Percentiles rank a stretch among this genome's conserved stretches.
phyloP scores from a whole-genome alignment of 1,140 invertebrate genomes.

The Grapholita molesta region DNA sequence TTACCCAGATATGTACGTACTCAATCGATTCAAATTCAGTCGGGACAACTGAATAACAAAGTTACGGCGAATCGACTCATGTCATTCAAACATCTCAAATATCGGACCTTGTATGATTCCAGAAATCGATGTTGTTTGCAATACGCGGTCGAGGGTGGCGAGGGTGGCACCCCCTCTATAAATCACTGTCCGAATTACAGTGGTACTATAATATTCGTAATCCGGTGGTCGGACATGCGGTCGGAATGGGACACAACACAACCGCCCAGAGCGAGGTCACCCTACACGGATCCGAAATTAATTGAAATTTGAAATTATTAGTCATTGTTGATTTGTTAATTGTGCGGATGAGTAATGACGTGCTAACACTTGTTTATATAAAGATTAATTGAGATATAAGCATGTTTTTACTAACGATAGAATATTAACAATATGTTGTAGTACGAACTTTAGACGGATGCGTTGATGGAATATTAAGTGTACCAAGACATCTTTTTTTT shows the following conservation, averaged over 20 bases:
- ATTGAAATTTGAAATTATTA: constrained; percentile 39
- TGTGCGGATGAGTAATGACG: background rate
- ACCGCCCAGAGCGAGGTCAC: constrained; percentile 35
- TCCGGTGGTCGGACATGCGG: constrained; percentile 54
- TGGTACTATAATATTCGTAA: constrained; percentile 72
- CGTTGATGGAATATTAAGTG: no score
- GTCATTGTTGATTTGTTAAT: constrained; percentile 30
- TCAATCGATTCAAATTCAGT: no score
- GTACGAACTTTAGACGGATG: no score
- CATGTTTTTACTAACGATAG: background rate
- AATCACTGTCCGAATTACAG: constrained; percentile 74
- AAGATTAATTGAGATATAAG: background rate
- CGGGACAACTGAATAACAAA: background rate
- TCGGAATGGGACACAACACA: constrained; percentile 33
- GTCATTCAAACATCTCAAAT: constrained; percentile 40
- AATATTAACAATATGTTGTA: no score
- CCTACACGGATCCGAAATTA: constrained; percentile 42
- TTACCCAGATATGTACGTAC: no score
- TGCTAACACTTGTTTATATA: background rate
- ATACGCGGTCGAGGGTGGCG: constrained; percentile 52
- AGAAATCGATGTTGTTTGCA: constrained; percentile 73
- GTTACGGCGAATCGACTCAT: constrained; percentile 15
- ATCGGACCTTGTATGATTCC: constrained; percentile 51
- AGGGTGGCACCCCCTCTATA: constrained; percentile 71
- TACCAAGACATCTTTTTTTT: no score